Base-by-base conservation (phyloP, 2,888 invertebrate genomes). In the Archips crataeganus region DNA sequence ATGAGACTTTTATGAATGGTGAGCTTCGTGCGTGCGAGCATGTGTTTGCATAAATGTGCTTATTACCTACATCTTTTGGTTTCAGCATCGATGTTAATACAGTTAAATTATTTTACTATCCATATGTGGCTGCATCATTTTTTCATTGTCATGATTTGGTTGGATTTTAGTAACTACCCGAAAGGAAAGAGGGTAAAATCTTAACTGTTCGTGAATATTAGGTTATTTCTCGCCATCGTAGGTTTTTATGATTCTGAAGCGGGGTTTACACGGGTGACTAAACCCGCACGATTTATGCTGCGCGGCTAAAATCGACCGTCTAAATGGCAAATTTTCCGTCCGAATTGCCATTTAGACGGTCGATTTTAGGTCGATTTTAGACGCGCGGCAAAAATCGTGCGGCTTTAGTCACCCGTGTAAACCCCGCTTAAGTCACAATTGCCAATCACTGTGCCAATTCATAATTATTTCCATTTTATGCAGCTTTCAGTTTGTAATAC, bases 1-100 rank as follows among this genome's bases (percentile, higher is more conserved):
- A 65, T 64, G 51, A 36, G 64, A 61, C 60, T 69, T 32, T 49
- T 65, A 13, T 69, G 69, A 70, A 65, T 65, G 60, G 42, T 36
- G 69, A 69, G 74, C 57, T 68, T 54, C 23, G 34, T 60, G n/a
- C n/a, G 60, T 36, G 36, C 39, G 39, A 39, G 39, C 39, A 60
- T n/a, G 34, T 34, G 39, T 36, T 60, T 60, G n/a, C n/a, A 36
- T 59, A 32, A 59, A n/a, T n/a, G 36, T 2, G 36, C 60, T 36
- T 2, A 60, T 60, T 39, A 60, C n/a, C 36, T 36, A 60, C n/a
- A 60, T 39, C 2, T 60, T 32, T 6, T 39, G 8, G 32, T 32
- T 32, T 57, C 10, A 32, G 32, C 57, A 32, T 10, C 4, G 3
- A 9, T 11, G 32, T 32, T 57, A 23, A 54, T 23, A 10, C 39